phyloP scores from a whole-genome alignment of 64 coral and sea anemone genomes.

The Dendronephthya gigantea region DNA sequence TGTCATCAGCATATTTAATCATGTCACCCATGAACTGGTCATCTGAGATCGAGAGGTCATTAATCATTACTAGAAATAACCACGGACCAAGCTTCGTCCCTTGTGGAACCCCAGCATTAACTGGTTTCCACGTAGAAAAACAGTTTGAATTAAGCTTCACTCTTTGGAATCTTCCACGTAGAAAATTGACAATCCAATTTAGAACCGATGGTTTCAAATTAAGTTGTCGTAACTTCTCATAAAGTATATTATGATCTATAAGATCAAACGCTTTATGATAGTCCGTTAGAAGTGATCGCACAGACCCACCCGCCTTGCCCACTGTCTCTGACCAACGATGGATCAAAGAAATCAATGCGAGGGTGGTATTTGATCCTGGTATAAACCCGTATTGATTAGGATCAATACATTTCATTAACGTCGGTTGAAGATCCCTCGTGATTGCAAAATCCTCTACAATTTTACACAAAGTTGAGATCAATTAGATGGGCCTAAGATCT shows the following conservation, averaged over 20 bases:
- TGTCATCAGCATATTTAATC: no score
- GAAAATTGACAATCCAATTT: no score
- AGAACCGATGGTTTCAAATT: not conserved
- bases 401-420: not conserved
- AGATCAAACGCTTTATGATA: not conserved
- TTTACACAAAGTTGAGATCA: no score
- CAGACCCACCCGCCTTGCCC: not conserved
- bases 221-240: not conserved
- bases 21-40: no score
- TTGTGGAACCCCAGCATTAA: no score
- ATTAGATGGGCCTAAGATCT: no score
- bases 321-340: not conserved
- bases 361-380: not conserved
- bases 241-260: not conserved
- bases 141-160: no score
- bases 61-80: no score
- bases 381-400: not conserved
- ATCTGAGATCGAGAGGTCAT: no score
- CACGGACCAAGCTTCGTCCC: no score
- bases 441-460: not conserved
- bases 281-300: not conserved
- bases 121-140: no score
- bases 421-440: not conserved
- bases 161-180: no score
- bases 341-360: not conserved